Conservation (phyloP, 2,888 invertebrate genomes). For the Phyllotreta cruciferae region DNA sequence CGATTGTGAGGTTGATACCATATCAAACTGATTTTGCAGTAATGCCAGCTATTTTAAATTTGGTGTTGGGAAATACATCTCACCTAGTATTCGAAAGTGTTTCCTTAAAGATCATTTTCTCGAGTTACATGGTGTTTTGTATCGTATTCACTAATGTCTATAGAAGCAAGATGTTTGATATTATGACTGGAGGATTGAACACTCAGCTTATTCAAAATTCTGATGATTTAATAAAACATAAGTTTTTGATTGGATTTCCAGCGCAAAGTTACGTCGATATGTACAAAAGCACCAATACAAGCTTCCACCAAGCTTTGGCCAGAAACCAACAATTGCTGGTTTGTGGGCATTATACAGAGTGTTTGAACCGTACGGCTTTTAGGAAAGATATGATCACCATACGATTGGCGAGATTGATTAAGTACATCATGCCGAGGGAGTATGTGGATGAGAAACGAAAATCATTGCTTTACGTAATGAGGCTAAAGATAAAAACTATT, state of each 20-base stretch:
- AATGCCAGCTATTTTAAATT: not conserved
- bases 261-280: not conserved
- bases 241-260: constrained; percentile 8
- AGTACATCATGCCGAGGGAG: constrained; percentile 13
- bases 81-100: not conserved
- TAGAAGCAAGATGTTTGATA: constrained; percentile 19
- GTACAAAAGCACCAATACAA: not conserved
- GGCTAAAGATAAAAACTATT: not conserved
- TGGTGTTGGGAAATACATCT: constrained; percentile 8
- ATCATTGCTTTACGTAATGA: constrained; percentile 16
- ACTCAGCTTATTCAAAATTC: not conserved
- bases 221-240: constrained; percentile 14
- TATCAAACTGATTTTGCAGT: not conserved
- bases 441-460: constrained; percentile 22
- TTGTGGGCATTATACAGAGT: not conserved
- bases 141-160: constrained; percentile 23
- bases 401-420: not conserved
- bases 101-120: constrained; percentile 4
- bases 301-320: not conserved
- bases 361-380: constrained; percentile 26
- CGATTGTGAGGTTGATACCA: not conserved
- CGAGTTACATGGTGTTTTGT: constrained; percentile 1
- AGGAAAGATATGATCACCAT: constrained; percentile 18
- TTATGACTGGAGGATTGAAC: constrained; percentile 1
- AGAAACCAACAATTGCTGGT: not conserved